Conservation (phyloP, 2,113 vertebrate genomes). For the Pristiophorus japonicus region DNA sequence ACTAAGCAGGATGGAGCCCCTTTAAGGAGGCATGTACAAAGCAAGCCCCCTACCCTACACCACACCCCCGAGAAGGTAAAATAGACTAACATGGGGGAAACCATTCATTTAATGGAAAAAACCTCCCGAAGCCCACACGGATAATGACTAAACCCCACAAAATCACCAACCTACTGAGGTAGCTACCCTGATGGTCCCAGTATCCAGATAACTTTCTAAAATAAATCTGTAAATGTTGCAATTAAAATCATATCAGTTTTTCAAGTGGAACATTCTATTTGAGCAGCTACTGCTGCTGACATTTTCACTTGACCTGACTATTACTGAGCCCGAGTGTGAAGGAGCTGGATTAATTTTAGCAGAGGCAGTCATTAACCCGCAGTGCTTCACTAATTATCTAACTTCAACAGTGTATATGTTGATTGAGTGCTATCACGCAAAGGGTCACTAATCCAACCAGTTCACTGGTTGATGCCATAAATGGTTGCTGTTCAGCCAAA, state of each 20-base stretch:
- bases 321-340: not conserved
- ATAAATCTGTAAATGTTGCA: not conserved
- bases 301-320: not conserved
- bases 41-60: not conserved
- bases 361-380: not conserved
- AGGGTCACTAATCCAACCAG: not conserved
- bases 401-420: not conserved
- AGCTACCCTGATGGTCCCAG: not conserved
- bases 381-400: not conserved
- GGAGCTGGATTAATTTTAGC: not conserved
- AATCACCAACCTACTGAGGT: not conserved
- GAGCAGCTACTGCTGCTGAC: not conserved
- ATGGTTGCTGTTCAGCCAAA: not conserved
- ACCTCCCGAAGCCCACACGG: not conserved
- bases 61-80: not conserved
- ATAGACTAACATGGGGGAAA: not conserved
- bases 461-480: not conserved
- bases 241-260: not conserved
- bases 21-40: not conserved
- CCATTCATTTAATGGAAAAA: not conserved
- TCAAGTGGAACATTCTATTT: not conserved
- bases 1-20: not conserved
- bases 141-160: not conserved
- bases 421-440: not conserved
- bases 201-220: not conserved